phyloP scores from a whole-genome alignment of 2,888 invertebrate species.

The Erebia epiphron region DNA sequence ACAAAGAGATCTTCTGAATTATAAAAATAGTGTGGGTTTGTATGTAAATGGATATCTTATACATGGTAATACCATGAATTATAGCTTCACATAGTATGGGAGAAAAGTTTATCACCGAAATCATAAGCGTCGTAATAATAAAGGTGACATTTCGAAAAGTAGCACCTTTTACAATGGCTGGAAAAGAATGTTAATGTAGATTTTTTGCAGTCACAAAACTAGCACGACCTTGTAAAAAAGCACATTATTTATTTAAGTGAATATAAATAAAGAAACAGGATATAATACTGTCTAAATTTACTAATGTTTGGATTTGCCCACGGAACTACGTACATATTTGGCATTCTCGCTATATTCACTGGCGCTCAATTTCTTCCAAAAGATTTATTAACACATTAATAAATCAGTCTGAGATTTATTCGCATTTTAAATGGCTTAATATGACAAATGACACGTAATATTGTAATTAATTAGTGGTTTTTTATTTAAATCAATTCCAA shows the following conservation, averaged over 20 bases:
- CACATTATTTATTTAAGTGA: constrained; percentile 45
- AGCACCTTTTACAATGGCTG: constrained; percentile 26
- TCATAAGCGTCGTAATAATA: constrained; percentile 23
- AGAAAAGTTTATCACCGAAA: constrained; percentile 27
- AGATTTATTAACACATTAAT: constrained; percentile 16
- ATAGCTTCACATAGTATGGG: not conserved
- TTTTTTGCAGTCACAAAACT: constrained; percentile 38
- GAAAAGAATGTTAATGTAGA: constrained; percentile 15
- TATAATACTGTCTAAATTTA: constrained; percentile 29
- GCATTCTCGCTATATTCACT: constrained; percentile 13
- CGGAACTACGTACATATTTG: constrained; percentile 24
- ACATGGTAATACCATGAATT: not conserved
- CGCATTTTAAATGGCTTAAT: constrained; percentile 14
- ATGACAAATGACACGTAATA: constrained; percentile 12
- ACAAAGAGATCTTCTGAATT: not conserved
- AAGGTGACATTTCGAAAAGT: constrained; percentile 26
- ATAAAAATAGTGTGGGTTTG: not conserved
- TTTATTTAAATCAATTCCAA: constrained; percentile 9
- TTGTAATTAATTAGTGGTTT: constrained; percentile 9
- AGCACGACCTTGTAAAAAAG: constrained; percentile 45
- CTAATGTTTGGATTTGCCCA: constrained; percentile 47
- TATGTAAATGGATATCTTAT: not conserved
- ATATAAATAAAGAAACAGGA: constrained; percentile 41
- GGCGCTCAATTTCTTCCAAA: constrained; percentile 18
- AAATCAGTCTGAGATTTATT: constrained; percentile 17